Percentiles rank a stretch among this genome's conserved stretches.
Evolutionary conservation across 92 coral and sea anemone species (phyloP).

Genomic region (Porites divaricata): DNA sequence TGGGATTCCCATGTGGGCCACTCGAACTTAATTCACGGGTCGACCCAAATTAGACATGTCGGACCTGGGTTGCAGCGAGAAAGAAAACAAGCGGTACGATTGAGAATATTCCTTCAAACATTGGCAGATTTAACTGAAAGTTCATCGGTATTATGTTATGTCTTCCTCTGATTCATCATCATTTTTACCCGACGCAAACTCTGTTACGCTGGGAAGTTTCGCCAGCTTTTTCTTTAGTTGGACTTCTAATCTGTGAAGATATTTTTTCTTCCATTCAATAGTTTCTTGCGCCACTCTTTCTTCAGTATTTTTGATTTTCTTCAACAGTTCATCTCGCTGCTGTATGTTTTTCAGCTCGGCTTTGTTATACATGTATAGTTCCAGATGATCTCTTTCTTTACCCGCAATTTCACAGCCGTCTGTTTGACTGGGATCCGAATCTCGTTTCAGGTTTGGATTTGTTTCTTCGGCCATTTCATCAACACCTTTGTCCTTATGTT

Average conservation of each 20-base stretch:
- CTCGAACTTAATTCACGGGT: too few species aligned
- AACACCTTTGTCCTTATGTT: background rate
- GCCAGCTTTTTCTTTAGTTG: conserved; percentile 50
- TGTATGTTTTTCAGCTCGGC: background rate
- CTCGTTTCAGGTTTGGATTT: too few species aligned
- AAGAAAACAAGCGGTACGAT: too few species aligned
- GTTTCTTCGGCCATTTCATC: background rate
- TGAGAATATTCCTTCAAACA: too few species aligned
- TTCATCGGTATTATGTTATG: background rate
- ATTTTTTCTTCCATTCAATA: conserved; percentile 61
- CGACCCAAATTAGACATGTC: too few species aligned
- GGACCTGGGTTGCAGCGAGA: too few species aligned
- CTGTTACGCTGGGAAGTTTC: conserved; percentile 8
- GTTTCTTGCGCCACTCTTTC: conserved; percentile 52
- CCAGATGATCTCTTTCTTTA: background rate
- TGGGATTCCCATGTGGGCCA: too few species aligned
- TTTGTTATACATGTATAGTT: background rate
- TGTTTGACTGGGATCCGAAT: background rate
- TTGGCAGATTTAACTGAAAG: too few species aligned
- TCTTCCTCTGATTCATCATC: background rate
- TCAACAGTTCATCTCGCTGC: conserved; percentile 44
- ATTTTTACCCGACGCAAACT: background rate
- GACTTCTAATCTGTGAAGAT: conserved; percentile 47
- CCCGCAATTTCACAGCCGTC: background rate
- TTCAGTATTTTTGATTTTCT: conserved; percentile 52